Base-by-base conservation (phyloP, 2,113 vertebrate genomes). In the Paradoxurus hermaphroditus region DNA sequence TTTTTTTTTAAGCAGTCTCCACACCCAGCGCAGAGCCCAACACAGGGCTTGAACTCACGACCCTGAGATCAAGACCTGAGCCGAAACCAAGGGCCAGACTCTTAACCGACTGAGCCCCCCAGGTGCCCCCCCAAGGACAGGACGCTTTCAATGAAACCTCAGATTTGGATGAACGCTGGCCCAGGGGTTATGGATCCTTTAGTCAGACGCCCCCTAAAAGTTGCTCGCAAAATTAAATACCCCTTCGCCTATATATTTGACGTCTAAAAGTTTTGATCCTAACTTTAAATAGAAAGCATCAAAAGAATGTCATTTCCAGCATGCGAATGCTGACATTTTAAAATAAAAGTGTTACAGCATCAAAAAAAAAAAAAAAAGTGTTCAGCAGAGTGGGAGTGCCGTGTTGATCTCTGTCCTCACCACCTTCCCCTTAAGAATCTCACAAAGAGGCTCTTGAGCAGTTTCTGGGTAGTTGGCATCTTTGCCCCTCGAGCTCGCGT, bases 251-350 rank as follows among this genome's bases (percentile, higher is more conserved):
- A 29, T 62, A 75, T 92, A 87, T 63, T 56, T 96, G 95, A 89
- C 39, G 70, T 49, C 65, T 79, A 34, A 39, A 95, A 63, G 46
- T 56, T 77, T 86, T 46, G 29, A 86, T 77, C 25, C 8, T 46
- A 75, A 68, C 5, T 41, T 95, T 63, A 34, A 86, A 39, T 67
- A 19, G 27, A 62, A 59, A 73, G 34, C 46, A 53, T 62, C 49
- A 68, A 89, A 89, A 75, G 39, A 51, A 59, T 85, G 78, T 53
- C 25, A 75, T 68, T 84, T 77, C 63, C 59, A 72, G 31, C n/a
- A 39, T 53, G 63, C 78, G 75, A 91, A 56, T 75, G 63, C n/a
- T 91, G 77, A 46, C 68, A 93, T 95, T 93, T 93, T 65, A 23
- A 91, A 95, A 79, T 79, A 41, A 46, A 89, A 49, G 18, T 72